Base-by-base conservation (phyloP, 1,140 invertebrate genomes). In the Stenopsyche tienmushanensis region DNA sequence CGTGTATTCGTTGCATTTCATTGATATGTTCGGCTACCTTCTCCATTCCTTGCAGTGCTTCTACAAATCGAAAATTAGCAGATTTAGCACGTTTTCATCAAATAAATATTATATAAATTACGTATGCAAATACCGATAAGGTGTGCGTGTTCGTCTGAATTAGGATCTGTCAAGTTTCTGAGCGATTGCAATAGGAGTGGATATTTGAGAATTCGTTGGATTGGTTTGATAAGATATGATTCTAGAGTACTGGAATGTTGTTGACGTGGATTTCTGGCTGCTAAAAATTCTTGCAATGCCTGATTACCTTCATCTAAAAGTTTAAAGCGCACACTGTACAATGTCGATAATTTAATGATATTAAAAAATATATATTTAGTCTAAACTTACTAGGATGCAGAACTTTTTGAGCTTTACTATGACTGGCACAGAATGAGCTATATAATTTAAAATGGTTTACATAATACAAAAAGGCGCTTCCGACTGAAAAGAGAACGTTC, bases 11-110 rank as follows among this genome's bases (percentile, higher is more conserved):
- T 84, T 98, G 96, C 96, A 98, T 98, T 83, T 99, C 96, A 79
- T 99, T 99, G 72, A 99, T 98, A 78, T 99, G 97, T 81, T 98
- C 96, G n/a, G 96, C 97, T 55, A 98, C 96, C 78, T 97, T 95
- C 78, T 99, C 96, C 96, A 99, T 98, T 64, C 92, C 92, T 75
- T 93, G 92, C 23, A 96, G 82, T 62, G 93, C 92, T 83, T 94
- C 93, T 94, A 85, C 70, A 76, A 77, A 64, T 53, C 3, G 13
- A 1, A 25, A 21, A 26, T 50, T 20, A 50, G 23, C 23, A 20
- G 17, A 5, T 50, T 21, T 50, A 5, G 21, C 3, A 44, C 3
- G 18, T 44, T 44, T 3, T 15, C 3, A 13, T 2, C 13, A 3
- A 50, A 50, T 50, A 20, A 18, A 21, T 18, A n/a, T 20, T 50